Evolutionary conservation across 1,140 invertebrate genomes (phyloP).

Genomic region (Brachionus calyciflorus): DNA sequence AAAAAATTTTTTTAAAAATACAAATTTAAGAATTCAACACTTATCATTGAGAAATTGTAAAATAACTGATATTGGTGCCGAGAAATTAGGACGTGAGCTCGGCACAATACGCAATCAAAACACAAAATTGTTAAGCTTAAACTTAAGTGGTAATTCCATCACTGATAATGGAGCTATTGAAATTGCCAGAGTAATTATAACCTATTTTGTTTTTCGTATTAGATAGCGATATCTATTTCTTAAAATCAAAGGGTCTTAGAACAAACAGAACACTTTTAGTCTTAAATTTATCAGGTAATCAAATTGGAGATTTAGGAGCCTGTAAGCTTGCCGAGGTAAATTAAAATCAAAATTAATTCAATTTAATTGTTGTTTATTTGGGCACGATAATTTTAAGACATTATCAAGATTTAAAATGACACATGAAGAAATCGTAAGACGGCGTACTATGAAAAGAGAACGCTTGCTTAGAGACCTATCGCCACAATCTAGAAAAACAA

Average conservation of each 20-base stretch:
- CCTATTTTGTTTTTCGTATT: background rate
- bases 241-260: slow-evolving; percentile 53
- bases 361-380: no score
- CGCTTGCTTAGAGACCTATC: slow-evolving; percentile 16
- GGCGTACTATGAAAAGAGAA: slow-evolving; percentile 49
- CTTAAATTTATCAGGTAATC: slow-evolving; percentile 54
- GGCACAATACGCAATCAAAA: slow-evolving; percentile 54
- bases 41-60: slow-evolving; percentile 56
- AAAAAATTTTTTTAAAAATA: background rate
- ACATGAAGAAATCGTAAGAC: slow-evolving; percentile 59
- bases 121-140: slow-evolving; percentile 56
- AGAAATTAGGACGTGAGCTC: slow-evolving; percentile 52
- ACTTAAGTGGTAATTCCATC: slow-evolving; percentile 58
- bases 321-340: slow-evolving; percentile 54
- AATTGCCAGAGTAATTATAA: slow-evolving; percentile 49
- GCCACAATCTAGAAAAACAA: slow-evolving; percentile 6
- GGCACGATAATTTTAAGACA: background rate
- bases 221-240: background rate
- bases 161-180: slow-evolving; percentile 53
- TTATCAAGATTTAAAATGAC: slow-evolving; percentile 56
- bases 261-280: slow-evolving; percentile 57
- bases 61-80: slow-evolving; percentile 56
- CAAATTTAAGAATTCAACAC: slow-evolving; percentile 47
- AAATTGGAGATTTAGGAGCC: slow-evolving; percentile 56
- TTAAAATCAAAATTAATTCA: no score